A percentile compares a stretch with the other conserved stretches of the same genome.
Conservation (phyloP, 92 coral and sea anemone genomes). For the Metridium senile region DNA sequence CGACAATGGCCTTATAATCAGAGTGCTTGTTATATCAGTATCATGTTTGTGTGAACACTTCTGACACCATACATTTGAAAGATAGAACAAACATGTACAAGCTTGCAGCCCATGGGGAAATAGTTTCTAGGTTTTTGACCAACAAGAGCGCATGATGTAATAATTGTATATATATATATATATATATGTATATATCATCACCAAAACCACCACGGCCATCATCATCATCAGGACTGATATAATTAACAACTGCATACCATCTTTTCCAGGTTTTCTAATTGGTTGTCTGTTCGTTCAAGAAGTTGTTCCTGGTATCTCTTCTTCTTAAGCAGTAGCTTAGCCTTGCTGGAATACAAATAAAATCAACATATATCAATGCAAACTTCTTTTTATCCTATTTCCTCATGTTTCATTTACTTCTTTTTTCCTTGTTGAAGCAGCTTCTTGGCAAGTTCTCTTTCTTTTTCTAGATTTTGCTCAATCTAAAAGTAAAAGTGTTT, state of each 20-base stretch:
- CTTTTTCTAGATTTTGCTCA: constrained; percentile 85
- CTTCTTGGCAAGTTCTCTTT: constrained; percentile 90
- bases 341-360: constrained; percentile 63
- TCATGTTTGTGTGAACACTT: no score
- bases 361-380: no score
- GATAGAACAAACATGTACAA: no score
- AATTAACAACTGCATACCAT: constrained; percentile 53
- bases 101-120: no score
- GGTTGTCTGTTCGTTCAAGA: constrained; percentile 88
- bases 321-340: constrained; percentile 87
- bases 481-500: constrained; percentile 48
- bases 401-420: constrained; percentile 45
- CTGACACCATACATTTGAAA: no score
- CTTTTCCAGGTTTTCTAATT: constrained; percentile 89
- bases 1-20: no score
- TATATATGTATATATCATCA: no score
- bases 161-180: no score
- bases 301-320: constrained; percentile 92
- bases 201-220: no score
- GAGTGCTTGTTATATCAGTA: no score
- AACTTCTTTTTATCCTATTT: constrained; percentile 2
- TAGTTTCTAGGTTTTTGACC: no score
- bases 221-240: not conserved
- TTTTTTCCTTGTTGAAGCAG: constrained; percentile 88
- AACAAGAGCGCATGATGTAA: no score